A percentile compares a stretch with the other conserved stretches of the same genome.
These are phyloP conservation scores for Naja naja DNA, from an alignment of 2,113 vertebrate genomes.

Conservation along the genomic window DNA sequence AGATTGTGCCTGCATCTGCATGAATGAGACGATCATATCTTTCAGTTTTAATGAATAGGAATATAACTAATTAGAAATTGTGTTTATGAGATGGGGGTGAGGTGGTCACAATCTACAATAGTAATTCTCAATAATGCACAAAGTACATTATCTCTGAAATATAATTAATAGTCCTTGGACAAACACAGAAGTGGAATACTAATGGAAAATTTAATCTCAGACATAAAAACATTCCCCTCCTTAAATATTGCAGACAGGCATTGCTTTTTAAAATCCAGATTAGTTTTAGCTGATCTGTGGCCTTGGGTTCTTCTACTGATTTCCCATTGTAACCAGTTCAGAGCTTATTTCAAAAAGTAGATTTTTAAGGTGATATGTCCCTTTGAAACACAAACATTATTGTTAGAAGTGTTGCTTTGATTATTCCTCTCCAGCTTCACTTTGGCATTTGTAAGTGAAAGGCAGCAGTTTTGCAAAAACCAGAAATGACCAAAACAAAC, in stretches of 20 bases:
- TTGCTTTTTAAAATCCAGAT: conserved; percentile 57
- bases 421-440: background rate
- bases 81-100: background rate
- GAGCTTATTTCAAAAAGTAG: conserved; percentile 14
- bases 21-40: background rate
- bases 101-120: background rate
- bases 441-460: background rate
- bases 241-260: conserved; percentile 15
- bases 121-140: background rate
- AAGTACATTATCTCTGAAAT: conserved; percentile 52
- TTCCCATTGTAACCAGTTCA: conserved; percentile 31
- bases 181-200: conserved; percentile 64
- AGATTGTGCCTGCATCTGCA: background rate
- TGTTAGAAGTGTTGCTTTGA: background rate
- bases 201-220: conserved; percentile 63
- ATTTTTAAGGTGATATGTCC: background rate
- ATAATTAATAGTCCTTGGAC: conserved; percentile 62
- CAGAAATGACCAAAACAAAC: background rate
- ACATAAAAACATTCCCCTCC: conserved; percentile 37
- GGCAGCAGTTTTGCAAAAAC: background rate
- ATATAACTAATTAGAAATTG: background rate
- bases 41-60: background rate
- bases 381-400: conserved; percentile 3
- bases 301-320: conserved; percentile 10
- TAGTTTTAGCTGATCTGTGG: conserved; percentile 38